Evolutionary conservation across 1,140 invertebrate genomes (phyloP).

Genomic region (Ips nitidus): DNA sequence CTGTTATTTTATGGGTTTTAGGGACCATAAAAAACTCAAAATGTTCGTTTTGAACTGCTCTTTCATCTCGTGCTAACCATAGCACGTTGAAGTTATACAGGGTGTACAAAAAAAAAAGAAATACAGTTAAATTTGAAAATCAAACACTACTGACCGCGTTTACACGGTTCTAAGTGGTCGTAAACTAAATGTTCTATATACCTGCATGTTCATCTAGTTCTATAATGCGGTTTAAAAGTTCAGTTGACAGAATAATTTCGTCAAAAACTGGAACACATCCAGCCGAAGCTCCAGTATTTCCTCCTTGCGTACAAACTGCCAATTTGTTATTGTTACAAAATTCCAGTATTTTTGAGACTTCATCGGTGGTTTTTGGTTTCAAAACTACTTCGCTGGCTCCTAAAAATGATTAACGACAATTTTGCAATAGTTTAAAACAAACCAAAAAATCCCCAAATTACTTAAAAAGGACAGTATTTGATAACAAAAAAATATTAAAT

Average conservation of each 20-base stretch:
- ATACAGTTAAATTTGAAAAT: no score
- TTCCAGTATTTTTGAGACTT: conserved; percentile 83
- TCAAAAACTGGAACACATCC: conserved; percentile 96
- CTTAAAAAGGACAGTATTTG: no score
- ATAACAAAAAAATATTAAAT: no score
- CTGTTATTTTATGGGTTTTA: no score
- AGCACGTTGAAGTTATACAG: no score
- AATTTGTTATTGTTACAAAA: conserved; percentile 84
- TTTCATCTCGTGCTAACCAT: no score
- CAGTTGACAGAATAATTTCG: conserved; percentile 88
- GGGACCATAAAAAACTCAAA: no score
- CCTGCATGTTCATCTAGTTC: conserved; percentile 67
- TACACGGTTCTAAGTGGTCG: no score
- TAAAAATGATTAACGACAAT: conserved; percentile 46
- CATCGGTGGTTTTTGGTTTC: conserved; percentile 72
- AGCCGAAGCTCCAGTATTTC: conserved; percentile 91
- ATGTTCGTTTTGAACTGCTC: no score
- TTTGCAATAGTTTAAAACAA: neutral
- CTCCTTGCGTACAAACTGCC: conserved; percentile 93
- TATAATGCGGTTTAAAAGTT: conserved; percentile 88
- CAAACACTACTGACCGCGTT: no score
- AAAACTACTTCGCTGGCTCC: conserved; percentile 73
- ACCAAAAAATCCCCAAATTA: neutral
- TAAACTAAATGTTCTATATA: conserved; percentile 5
- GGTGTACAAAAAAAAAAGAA: no score